These are phyloP conservation scores for Pelochelys cantorii DNA, from an alignment of 2,797 vertebrate species.

Conservation along the genomic window DNA sequence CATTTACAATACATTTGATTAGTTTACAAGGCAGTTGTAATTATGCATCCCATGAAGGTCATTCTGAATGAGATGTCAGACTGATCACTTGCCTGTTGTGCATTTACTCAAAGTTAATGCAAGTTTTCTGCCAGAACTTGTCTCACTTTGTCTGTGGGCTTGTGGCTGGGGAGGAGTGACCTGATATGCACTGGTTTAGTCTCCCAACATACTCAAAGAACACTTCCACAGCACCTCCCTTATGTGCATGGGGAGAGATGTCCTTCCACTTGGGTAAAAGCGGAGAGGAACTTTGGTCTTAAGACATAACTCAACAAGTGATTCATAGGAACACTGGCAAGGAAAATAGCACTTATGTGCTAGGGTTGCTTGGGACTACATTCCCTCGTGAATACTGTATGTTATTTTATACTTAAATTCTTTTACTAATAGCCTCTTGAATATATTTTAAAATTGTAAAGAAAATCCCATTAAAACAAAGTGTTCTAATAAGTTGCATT, in stretches of 20 bases:
- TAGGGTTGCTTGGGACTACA: not conserved
- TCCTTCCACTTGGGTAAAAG: not conserved
- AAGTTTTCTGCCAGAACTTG: not conserved
- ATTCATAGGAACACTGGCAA: not conserved
- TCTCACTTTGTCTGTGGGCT: not conserved
- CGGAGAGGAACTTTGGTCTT: not conserved
- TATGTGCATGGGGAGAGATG: not conserved
- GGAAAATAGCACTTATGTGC: not conserved
- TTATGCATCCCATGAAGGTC: not conserved
- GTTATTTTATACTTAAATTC: not conserved
- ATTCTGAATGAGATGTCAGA: conserved; percentile 5
- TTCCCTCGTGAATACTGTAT: not conserved
- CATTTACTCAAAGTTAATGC: no score
- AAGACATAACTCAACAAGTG: not conserved
- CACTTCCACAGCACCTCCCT: not conserved
- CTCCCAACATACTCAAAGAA: not conserved
- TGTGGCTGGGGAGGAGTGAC: not conserved
- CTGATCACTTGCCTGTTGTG: not conserved
- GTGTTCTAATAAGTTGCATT: not conserved
- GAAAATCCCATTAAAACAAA: not conserved
- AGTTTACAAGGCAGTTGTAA: not conserved
- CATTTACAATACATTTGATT: not conserved
- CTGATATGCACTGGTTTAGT: not conserved
- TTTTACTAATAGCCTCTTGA: not conserved
- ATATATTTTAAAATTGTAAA: not conserved